Base-by-base conservation (phyloP, 2,888 invertebrate genomes). In the Eristalinus aeneus region DNA sequence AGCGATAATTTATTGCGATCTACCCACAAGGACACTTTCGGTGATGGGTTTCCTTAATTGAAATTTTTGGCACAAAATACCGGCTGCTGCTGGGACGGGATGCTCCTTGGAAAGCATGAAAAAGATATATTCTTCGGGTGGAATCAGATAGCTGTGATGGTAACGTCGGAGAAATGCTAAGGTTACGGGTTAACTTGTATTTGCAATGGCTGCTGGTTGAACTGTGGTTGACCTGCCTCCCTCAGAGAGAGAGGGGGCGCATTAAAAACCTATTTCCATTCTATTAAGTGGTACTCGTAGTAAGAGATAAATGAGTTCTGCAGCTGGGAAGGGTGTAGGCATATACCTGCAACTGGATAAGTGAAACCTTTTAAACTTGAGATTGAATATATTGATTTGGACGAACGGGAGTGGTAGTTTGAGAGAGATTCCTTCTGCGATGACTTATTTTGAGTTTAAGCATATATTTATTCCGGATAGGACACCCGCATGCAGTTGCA, bases 1-100 rank as follows among this genome's bases (percentile, higher is more conserved):
- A 73, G 76, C 54, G 69, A 73, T 81, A 86, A 86, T 81, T 81
- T 81, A 86, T 86, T 81, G 67, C 85, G 46, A 76, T 76, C 81
- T 64, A 71, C 76, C 85, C 81, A 56, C 76, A 81, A 85, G 76
- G 85, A 85, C 76, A 85, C 76, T 81, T 81, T 34, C 72, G 81
- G 80, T 76, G 65, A 81, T 81, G 63, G 76, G 31, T 68, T 69
- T 76, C 69, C 72, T 81, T 85, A 85, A 85, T 85, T 85, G 81
- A 73, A 81, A 69, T 85, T 81, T 81, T 81, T 81, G 75, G 69
- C 63, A 67, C 11, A 73, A 72, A 72, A 60, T 76, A 68, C 74
- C 36, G 63, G 16, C 27, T 65, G 46, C 31, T 60, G 46, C 31
- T 60, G 46, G 46, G 32, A 63, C 31, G 60, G 71, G 64, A n/a